Evolutionary conservation across 2,113 vertebrate genomes (phyloP).

Genomic region (Daphoenositta chrysoptera): DNA sequence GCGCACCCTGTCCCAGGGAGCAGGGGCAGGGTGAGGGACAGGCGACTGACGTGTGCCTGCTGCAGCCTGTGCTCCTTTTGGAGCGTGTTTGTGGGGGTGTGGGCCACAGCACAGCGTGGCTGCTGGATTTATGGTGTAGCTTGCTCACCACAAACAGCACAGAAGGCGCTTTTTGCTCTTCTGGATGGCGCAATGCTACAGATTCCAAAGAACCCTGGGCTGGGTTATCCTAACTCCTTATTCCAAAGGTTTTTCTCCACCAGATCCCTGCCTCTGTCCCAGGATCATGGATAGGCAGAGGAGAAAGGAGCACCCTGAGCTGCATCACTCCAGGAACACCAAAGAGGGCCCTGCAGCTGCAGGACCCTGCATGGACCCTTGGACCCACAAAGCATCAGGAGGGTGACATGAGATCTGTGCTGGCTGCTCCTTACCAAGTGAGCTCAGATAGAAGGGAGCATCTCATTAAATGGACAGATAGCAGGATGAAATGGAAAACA

Average conservation of each 20-base stretch:
- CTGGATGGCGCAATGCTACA: accelerated
- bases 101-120: neutral
- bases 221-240: neutral
- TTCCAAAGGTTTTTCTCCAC: neutral
- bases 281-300: neutral
- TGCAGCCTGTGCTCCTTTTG: neutral
- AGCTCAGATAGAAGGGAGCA: neutral
- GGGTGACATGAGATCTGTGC: neutral
- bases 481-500: neutral
- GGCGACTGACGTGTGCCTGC: accelerated
- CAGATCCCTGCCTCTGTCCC: neutral
- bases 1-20: neutral
- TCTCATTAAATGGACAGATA: neutral
- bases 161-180: neutral
- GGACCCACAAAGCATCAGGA: neutral
- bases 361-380: neutral
- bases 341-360: neutral
- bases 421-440: neutral
- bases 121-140: neutral
- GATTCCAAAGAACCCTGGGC: accelerated
- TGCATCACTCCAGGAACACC: neutral
- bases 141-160: neutral
- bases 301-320: neutral
- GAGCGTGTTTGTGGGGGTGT: neutral
- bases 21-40: neutral